These are phyloP conservation scores for Drosophila lowei DNA, from an alignment of 1,140 invertebrate species.

Conservation along the genomic window DNA sequence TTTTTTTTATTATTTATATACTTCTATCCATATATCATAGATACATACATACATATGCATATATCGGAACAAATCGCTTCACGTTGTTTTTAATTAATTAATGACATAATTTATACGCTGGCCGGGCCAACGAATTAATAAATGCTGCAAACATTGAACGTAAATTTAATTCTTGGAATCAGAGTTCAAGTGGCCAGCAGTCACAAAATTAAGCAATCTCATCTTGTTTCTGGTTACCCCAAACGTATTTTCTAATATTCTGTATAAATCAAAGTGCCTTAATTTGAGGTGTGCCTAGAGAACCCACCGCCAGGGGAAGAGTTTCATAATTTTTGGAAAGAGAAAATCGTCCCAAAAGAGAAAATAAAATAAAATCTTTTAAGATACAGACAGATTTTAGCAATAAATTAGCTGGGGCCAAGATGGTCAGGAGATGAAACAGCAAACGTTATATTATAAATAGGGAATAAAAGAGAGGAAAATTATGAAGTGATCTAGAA, in stretches of 20 bases:
- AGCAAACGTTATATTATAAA: too few species aligned
- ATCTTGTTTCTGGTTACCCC: neutral
- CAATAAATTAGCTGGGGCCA: conserved; percentile 30
- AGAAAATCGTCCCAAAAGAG: conserved; percentile 19
- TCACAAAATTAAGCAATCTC: conserved; percentile 47
- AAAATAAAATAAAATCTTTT: conserved; percentile 28
- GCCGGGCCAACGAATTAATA: conserved; percentile 51
- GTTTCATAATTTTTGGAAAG: conserved; percentile 46
- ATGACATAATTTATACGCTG: conserved; percentile 46
- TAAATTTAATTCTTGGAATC: conserved; percentile 25
- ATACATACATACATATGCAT: conserved; percentile 1
- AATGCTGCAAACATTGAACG: conserved; percentile 42
- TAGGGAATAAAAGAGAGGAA: too few species aligned
- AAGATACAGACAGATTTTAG: conserved; percentile 16
- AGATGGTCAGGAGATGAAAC: neutral
- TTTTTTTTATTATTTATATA: conserved; percentile 10
- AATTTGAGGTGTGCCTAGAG: conserved; percentile 26
- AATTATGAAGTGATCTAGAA: too few species aligned
- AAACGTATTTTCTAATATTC: conserved; percentile 38
- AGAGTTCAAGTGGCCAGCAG: conserved; percentile 49
- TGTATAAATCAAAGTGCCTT: conserved; percentile 51
- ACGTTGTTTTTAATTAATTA: conserved; percentile 60
- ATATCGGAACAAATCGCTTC: conserved; percentile 54
- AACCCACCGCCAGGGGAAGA: conserved; percentile 38
- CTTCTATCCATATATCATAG: conserved; percentile 27